Evolutionary conservation across 2,113 vertebrate species (phyloP).

Genomic region (Patagioenas fasciata): DNA sequence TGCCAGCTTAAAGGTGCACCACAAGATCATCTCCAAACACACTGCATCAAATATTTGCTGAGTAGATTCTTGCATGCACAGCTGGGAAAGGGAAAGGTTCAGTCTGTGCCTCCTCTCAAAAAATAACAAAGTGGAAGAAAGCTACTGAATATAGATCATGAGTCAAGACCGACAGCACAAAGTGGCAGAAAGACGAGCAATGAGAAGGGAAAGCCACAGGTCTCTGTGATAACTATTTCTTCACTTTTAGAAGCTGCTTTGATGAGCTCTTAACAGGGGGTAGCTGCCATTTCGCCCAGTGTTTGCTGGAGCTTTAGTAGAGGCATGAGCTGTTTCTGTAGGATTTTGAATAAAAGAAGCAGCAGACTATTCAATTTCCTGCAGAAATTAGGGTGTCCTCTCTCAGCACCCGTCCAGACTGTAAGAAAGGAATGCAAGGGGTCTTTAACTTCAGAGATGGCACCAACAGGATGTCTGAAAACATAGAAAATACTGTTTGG

Average conservation of each 20-base stretch:
- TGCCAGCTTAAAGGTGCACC: not conserved
- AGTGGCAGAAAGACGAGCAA: not conserved
- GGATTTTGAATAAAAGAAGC: not conserved
- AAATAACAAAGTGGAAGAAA: not conserved
- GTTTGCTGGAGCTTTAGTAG: not conserved
- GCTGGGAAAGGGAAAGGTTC: not conserved
- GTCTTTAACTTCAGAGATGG: not conserved
- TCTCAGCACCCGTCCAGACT: not conserved
- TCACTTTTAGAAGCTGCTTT: not conserved
- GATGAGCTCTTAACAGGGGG: not conserved
- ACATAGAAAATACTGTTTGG: not conserved
- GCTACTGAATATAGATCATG: not conserved
- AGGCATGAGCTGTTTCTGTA: not conserved
- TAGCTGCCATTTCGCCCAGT: not conserved
- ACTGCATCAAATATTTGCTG: not conserved
- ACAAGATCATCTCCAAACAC: not conserved
- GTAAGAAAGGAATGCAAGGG: not conserved
- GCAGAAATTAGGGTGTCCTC: not conserved
- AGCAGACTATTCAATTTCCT: fast-evolving
- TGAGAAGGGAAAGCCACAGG: not conserved
- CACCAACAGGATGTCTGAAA: not conserved
- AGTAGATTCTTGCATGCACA: not conserved
- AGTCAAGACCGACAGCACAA: fast-evolving
- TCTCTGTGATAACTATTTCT: not conserved
- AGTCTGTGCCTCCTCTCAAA: not conserved